Evolutionary conservation across 2,888 invertebrate species (phyloP).

Genomic region (Rosalia funebris): DNA sequence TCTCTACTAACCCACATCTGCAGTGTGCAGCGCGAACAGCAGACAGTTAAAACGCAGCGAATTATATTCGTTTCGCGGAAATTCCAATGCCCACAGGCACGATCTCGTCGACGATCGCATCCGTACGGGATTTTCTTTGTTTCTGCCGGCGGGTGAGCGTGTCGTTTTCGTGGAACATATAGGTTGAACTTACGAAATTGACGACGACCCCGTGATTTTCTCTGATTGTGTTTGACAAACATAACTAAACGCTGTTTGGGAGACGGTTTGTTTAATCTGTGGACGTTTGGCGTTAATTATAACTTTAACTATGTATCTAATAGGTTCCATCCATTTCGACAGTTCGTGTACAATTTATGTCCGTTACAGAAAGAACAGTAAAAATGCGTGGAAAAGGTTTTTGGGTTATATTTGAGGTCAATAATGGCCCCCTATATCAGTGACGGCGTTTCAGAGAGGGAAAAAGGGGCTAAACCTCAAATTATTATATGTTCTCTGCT

Average conservation of each 20-base stretch:
- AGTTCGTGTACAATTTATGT: no score
- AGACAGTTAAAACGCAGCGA: conserved; percentile 9
- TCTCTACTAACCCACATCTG: conserved; percentile 33
- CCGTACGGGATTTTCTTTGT: not conserved
- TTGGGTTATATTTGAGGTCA: no score
- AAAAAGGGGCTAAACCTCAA: no score
- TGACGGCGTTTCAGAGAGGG: no score
- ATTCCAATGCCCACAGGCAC: conserved; percentile 1
- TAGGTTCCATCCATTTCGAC: no score
- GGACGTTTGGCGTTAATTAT: not conserved
- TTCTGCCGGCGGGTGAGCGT: not conserved
- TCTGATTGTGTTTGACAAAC: conserved; percentile 23
- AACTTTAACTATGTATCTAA: no score
- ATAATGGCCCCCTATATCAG: no score
- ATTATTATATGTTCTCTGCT: no score
- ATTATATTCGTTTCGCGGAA: conserved; percentile 16
- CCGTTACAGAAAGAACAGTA: no score
- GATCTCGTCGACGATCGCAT: not conserved
- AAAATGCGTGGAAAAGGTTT: no score
- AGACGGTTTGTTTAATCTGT: not conserved
- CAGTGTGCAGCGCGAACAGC: conserved; percentile 14
- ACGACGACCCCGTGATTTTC: no score
- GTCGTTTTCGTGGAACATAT: conserved; percentile 5
- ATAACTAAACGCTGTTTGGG: conserved; percentile 13
- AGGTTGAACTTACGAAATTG: no score